Percentiles rank a stretch among this genome's conserved stretches.
phyloP scores from a whole-genome alignment of 2,888 invertebrate species.

The Hemaris fuciformis region DNA sequence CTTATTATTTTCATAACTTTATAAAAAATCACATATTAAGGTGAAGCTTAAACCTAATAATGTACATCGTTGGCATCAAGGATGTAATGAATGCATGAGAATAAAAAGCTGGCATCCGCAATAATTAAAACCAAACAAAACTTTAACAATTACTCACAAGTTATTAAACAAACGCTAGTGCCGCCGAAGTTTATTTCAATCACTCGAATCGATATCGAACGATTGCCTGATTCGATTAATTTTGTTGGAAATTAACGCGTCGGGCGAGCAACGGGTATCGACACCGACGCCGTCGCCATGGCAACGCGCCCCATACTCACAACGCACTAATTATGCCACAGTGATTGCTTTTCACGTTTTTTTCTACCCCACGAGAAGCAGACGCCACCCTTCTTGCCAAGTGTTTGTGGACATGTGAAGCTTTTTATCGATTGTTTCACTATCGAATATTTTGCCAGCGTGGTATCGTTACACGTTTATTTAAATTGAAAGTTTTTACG shows the following conservation, averaged over 20 bases:
- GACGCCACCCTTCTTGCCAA: slow-evolving; percentile 72
- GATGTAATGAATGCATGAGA: slow-evolving; percentile 11
- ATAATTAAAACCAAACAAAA: slow-evolving; percentile 10
- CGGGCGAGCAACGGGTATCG: slow-evolving; percentile 73
- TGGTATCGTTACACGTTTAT: not conserved
- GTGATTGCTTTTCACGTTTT: slow-evolving; percentile 81
- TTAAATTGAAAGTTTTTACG: not conserved
- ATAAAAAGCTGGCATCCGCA: slow-evolving; percentile 6
- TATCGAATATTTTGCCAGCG: slow-evolving; percentile 30
- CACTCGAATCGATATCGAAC: slow-evolving; percentile 63
- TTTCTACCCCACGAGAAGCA: slow-evolving; percentile 76
- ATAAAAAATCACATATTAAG: too few relatives aligned
- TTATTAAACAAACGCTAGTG: slow-evolving; percentile 27
- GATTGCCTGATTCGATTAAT: slow-evolving; percentile 76
- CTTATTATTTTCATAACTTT: not conserved
- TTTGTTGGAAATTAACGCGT: slow-evolving; percentile 74
- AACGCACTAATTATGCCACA: slow-evolving; percentile 81
- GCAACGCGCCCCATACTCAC: slow-evolving; percentile 79
- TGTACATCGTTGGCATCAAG: not conserved
- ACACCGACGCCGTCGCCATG: slow-evolving; percentile 71
- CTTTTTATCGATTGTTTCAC: slow-evolving; percentile 52
- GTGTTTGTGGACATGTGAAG: slow-evolving; percentile 47
- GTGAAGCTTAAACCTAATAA: not conserved
- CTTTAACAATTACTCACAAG: not conserved
- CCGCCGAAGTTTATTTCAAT: slow-evolving; percentile 48